A percentile compares a stretch with the other conserved stretches of the same genome.
Evolutionary conservation across 2,113 vertebrate species (phyloP).

Genomic region (Regulus satrapa): DNA sequence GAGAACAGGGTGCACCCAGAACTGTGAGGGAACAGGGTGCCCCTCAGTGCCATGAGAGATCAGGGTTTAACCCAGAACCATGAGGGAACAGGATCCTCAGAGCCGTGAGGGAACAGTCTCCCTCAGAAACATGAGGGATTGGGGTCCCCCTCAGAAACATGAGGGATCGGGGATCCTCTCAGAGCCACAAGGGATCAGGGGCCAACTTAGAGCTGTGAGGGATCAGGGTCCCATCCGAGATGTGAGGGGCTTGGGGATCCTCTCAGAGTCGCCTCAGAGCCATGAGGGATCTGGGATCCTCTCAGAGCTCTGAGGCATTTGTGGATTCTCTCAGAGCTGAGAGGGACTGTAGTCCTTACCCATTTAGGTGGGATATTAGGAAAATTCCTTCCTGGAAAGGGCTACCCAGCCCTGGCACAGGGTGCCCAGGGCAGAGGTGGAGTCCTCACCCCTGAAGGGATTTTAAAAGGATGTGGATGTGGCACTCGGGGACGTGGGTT

Average conservation of each 20-base stretch:
- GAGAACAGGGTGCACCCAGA: not conserved
- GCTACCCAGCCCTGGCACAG: not conserved
- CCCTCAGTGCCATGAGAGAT: too few species aligned
- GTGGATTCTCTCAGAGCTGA: not conserved
- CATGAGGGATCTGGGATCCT: not conserved
- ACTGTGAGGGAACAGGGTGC: rapidly evolving
- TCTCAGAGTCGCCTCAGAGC: not conserved
- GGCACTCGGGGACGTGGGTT: not conserved
- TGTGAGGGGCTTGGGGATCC: rapidly evolving
- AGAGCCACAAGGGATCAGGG: rapidly evolving
- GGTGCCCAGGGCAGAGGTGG: not conserved
- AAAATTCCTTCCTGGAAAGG: not conserved
- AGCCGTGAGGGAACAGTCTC: not conserved
- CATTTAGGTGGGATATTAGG: not conserved
- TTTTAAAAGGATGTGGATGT: not conserved
- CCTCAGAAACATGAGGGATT: not conserved
- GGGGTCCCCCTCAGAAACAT: not conserved
- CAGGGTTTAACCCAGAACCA: too few species aligned
- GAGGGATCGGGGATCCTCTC: not conserved
- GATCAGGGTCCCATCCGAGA: too few species aligned
- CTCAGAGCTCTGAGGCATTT: not conserved
- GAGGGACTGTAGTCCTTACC: not conserved
- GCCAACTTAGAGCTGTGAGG: not conserved
- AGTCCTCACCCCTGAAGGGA: not conserved
- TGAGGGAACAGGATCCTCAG: too few species aligned